Evolutionary conservation across 2,113 vertebrate species (phyloP).

Genomic region (Entosphenus tridentatus): DNA sequence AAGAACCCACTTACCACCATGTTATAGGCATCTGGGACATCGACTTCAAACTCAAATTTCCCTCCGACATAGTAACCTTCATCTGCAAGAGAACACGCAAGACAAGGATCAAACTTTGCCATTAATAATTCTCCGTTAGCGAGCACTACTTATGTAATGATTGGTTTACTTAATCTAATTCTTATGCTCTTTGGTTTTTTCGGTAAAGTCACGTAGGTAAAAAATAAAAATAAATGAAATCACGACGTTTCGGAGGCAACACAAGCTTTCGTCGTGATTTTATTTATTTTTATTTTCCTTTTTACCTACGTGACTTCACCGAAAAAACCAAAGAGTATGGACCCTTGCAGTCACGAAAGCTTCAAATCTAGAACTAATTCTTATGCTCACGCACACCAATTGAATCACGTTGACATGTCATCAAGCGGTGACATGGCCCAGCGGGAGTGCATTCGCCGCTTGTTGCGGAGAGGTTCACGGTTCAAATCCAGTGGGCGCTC

Average conservation of each 20-base stretch:
- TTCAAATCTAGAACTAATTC: neutral
- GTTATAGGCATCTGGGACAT: slow-evolving; percentile 95
- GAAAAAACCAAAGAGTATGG: too few species aligned
- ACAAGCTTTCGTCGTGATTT: neutral
- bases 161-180: neutral
- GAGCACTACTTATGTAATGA: neutral
- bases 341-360: too few species aligned
- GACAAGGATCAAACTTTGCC: slow-evolving; percentile 11
- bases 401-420: too few species aligned
- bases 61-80: slow-evolving; percentile 97
- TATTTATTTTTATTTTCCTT: neutral
- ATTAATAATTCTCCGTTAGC: slow-evolving; percentile 8
- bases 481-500: too few species aligned
- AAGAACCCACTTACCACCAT: slow-evolving; percentile 69
- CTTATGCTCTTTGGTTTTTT: neutral
- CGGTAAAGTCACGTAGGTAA: neutral
- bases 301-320: neutral
- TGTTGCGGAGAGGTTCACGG: too few species aligned
- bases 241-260: neutral
- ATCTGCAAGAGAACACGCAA: slow-evolving; percentile 31
- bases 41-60: slow-evolving; percentile 87
- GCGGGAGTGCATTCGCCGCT: too few species aligned
- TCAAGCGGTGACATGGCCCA: too few species aligned
- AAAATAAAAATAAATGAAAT: neutral
- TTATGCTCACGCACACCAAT: too few species aligned